phyloP scores from a whole-genome alignment of 2,888 invertebrate genomes.

The Noctua fimbriata region DNA sequence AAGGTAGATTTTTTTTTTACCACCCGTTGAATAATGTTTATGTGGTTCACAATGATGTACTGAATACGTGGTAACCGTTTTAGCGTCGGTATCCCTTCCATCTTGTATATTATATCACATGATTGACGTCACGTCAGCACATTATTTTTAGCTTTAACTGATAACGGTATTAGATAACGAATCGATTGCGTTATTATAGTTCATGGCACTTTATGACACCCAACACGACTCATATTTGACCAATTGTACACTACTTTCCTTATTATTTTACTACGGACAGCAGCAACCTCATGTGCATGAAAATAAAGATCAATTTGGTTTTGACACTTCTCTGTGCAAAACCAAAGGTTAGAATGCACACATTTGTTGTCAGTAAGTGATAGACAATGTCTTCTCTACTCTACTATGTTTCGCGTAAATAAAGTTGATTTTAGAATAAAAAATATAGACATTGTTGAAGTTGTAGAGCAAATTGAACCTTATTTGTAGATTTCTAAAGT shows the following conservation, averaged over 20 bases:
- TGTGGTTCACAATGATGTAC: too few relatives aligned
- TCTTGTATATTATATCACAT: not conserved
- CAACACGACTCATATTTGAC: not conserved
- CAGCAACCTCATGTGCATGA: not conserved
- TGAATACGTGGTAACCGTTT: too few relatives aligned
- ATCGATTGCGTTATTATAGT: slow-evolving; percentile 5
- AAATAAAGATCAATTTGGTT: not conserved
- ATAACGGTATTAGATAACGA: slow-evolving; percentile 9
- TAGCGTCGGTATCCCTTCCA: too few relatives aligned
- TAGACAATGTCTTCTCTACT: too few relatives aligned
- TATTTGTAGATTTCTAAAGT: not conserved
- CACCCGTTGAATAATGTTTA: too few relatives aligned
- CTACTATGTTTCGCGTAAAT: too few relatives aligned
- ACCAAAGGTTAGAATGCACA: not conserved
- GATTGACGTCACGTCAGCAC: slow-evolving; percentile 13
- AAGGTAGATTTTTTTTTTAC: too few relatives aligned
- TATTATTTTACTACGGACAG: not conserved
- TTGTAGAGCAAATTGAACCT: not conserved
- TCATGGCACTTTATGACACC: not conserved
- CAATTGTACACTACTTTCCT: not conserved
- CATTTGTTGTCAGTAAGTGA: too few relatives aligned
- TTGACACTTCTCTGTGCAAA: not conserved
- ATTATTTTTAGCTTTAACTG: slow-evolving; percentile 27
- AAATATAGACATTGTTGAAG: too few relatives aligned
- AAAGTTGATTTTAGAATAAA: too few relatives aligned